A percentile compares a stretch with the other conserved stretches of the same genome.
Conservation (phyloP, 2,888 invertebrate genomes). For the Chrysolina americana region DNA sequence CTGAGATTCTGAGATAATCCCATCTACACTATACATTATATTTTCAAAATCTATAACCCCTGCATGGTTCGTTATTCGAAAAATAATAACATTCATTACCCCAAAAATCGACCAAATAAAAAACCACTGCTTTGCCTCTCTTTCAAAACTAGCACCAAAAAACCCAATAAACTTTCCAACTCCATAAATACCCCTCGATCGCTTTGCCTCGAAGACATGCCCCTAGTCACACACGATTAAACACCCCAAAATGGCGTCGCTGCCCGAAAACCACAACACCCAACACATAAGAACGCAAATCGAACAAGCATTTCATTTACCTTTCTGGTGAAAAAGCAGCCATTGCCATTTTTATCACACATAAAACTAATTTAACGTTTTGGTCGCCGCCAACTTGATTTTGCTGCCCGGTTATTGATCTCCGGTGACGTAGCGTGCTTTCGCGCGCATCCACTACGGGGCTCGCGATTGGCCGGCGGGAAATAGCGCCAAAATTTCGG, state of each 20-base stretch:
- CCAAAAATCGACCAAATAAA: no score
- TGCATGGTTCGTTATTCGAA: no score
- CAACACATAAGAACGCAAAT: conserved; percentile 35
- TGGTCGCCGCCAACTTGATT: conserved; percentile 62
- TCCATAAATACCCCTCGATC: conserved; percentile 39
- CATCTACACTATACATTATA: no score
- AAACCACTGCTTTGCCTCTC: not conserved
- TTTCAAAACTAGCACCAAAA: not conserved
- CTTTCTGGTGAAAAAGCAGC: conserved; percentile 79
- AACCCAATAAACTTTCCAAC: conserved; percentile 25
- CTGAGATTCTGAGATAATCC: no score
- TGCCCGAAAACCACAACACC: conserved; percentile 27
- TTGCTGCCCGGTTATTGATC: conserved; percentile 57
- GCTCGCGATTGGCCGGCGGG: conserved; percentile 57
- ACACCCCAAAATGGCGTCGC: conserved; percentile 40
- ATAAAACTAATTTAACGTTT: conserved; percentile 69
- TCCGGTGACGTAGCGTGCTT: conserved; percentile 51
- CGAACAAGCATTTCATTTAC: conserved; percentile 66
- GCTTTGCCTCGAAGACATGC: conserved; percentile 35
- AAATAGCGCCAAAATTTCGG: conserved; percentile 65
- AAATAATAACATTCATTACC: no score
- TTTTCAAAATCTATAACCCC: no score
- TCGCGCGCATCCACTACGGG: conserved; percentile 56
- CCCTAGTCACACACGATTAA: conserved; percentile 37
- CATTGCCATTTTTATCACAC: conserved; percentile 82